Evolutionary conservation across 2,797 vertebrate genomes (phyloP).

Genomic region (Poeciliopsis turneri): DNA sequence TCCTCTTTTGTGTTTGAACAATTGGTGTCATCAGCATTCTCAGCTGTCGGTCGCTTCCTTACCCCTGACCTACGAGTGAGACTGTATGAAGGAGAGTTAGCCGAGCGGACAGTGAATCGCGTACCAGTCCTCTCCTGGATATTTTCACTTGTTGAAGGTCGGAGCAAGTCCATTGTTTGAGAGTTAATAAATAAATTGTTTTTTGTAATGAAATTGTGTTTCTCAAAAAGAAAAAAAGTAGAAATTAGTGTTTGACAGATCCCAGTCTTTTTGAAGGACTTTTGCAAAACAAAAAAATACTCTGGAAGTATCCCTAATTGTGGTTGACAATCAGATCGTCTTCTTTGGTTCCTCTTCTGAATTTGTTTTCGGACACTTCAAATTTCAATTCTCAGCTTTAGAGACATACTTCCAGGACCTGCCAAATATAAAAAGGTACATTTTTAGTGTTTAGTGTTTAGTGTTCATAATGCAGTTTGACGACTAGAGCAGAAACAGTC

Average conservation of each 20-base stretch:
- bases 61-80: slow-evolving; percentile 47
- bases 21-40: slow-evolving; percentile 17
- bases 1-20: slow-evolving; percentile 20
- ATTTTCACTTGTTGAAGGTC: slow-evolving; percentile 40
- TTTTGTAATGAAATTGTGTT: slow-evolving; percentile 46
- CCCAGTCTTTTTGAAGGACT: slow-evolving; percentile 30
- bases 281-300: slow-evolving; percentile 21
- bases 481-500: slow-evolving; percentile 56
- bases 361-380: slow-evolving; percentile 27
- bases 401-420: slow-evolving; percentile 57
- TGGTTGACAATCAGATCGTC: slow-evolving; percentile 1
- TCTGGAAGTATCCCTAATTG: slow-evolving; percentile 7
- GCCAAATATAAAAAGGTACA: slow-evolving; percentile 61
- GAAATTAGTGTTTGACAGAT: slow-evolving; percentile 55
- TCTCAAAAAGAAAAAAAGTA: slow-evolving; percentile 56
- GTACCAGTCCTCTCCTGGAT: slow-evolving; percentile 26
- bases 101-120: slow-evolving; percentile 74
- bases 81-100: slow-evolving; percentile 63
- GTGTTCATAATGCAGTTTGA: slow-evolving; percentile 31
- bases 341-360: slow-evolving; percentile 25
- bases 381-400: slow-evolving; percentile 36
- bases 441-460: slow-evolving; percentile 43
- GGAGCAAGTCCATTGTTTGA: slow-evolving; percentile 73
- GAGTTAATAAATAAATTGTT: slow-evolving; percentile 58
- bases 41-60: slow-evolving; percentile 16